A percentile compares a stretch with the other conserved stretches of the same genome.
Conservation (phyloP, 2,113 vertebrate species). For the Rhinolophus ferrumequinum region DNA sequence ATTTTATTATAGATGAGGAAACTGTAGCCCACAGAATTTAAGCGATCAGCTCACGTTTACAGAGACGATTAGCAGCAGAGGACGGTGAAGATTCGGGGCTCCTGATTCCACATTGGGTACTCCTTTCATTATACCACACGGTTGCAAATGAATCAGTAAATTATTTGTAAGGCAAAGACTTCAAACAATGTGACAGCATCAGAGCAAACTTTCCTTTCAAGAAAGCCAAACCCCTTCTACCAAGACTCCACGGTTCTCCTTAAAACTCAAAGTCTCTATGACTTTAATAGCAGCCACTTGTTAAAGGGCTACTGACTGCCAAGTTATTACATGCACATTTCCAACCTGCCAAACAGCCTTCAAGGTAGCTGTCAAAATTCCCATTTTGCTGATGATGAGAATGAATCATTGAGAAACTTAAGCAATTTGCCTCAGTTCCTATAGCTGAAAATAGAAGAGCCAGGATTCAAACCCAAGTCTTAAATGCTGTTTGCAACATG, state of each 20-base stretch:
- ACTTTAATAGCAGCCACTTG: not conserved
- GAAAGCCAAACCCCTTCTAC: not conserved
- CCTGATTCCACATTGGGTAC: not conserved
- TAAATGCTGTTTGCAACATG: not conserved
- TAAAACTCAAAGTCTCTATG: not conserved
- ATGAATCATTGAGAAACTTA: not conserved
- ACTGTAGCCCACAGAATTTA: not conserved
- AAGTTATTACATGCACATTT: not conserved
- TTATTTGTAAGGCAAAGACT: not conserved
- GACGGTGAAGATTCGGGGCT: not conserved
- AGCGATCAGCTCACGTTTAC: not conserved
- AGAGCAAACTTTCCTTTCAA: not conserved
- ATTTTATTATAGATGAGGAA: not conserved
- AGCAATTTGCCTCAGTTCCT: not conserved
- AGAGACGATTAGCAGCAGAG: not conserved
- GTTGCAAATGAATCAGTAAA: not conserved
- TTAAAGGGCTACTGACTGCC: not conserved
- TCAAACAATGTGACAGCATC: not conserved
- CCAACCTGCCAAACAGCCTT: not conserved
- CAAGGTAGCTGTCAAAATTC: not conserved
- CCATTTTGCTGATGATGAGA: not conserved
- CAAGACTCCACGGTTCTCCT: not conserved
- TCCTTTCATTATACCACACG: not conserved
- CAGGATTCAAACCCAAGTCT: not conserved
- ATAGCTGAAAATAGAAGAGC: not conserved